Evolutionary conservation across 2,113 vertebrate genomes (phyloP), one percentile per base, ranked within the genome.

Genomic region (Anguilla rostrata): DNA sequence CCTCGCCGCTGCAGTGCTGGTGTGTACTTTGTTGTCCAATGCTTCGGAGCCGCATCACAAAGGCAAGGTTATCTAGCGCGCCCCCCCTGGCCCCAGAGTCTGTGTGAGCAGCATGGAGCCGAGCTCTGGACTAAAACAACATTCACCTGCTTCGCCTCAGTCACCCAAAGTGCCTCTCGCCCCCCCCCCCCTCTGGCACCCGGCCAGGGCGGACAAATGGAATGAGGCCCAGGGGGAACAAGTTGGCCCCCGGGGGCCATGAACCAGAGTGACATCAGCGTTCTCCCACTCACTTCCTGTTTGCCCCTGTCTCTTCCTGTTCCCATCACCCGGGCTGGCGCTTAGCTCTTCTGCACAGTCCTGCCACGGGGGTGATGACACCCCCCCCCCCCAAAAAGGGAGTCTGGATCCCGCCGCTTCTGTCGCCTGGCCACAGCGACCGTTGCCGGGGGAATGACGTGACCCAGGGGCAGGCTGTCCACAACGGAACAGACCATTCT

Each of bases 251-350:
- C 0, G 29, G n/a, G 49, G 71, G 71, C 71, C 71, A 9, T 75
- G n/a, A 75, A 75, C 71, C 9, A n/a, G 71, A 34, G 71, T 34
- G 71, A 75, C 71, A 75, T 75, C n/a, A 12, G n/a, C 34, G 71
- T 11, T 75, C 71, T 34, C 71, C 71, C 71, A 2, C 71, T 75
- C 71, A 34, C 71, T 75, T 75, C 71, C 71, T 75, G 71, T 75
- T 75, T 75, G 71, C 71, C 26, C n/a, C 71, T 12, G 71, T 75
- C 71, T 75, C 71, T 75, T 34, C 71, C 71, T 75, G 71, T 75
- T 75, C n/a, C 71, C 71, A 75, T 75, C 71, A 75, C 2, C 71
- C 71, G 12, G 12, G 2, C 71, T 34, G 71, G 9, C 71, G 34
- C 71, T n/a, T 5, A 12, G 12, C 71, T 34, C 71, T 14, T 75